Evolutionary conservation across 2,797 vertebrate species (phyloP).

Genomic region (Parambassis ranga): DNA sequence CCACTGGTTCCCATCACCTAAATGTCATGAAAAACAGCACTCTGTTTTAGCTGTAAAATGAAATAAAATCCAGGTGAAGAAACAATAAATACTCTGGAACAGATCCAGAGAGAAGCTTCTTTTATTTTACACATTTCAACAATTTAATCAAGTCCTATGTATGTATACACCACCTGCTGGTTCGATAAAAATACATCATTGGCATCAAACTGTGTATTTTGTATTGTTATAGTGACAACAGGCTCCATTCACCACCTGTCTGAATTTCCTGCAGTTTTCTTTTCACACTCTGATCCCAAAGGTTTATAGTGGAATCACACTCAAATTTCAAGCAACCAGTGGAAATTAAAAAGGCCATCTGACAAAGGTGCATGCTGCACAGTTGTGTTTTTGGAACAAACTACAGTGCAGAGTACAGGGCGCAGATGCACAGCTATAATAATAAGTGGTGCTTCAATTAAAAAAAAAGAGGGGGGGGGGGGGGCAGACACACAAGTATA

Average conservation of each 20-base stretch:
- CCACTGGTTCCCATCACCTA: not conserved
- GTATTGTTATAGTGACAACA: too few relatives aligned
- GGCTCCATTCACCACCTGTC: not conserved
- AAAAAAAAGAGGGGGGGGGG: too few relatives aligned
- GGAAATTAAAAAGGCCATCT: not conserved
- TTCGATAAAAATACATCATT: too few relatives aligned
- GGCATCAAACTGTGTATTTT: too few relatives aligned
- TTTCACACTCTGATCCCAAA: not conserved
- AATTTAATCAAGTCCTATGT: too few relatives aligned
- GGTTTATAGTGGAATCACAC: slow-evolving; percentile 1
- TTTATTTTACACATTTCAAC: too few relatives aligned
- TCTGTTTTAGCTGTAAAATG: too few relatives aligned
- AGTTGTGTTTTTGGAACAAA: not conserved
- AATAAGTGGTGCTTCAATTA: not conserved
- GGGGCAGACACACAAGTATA: not conserved
- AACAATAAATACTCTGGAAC: too few relatives aligned
- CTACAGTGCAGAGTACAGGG: not conserved
- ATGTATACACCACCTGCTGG: too few relatives aligned
- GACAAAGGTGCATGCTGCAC: not conserved
- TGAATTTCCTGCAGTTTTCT: not conserved
- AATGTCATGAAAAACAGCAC: not conserved
- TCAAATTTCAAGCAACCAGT: slow-evolving; percentile 17
- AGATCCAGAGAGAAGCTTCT: too few relatives aligned
- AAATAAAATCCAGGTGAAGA: too few relatives aligned
- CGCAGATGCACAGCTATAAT: not conserved